Percentiles rank a stretch among this genome's conserved stretches.
phyloP scores from a whole-genome alignment of 2,113 vertebrate genomes.

The Casuarius casuarius region DNA sequence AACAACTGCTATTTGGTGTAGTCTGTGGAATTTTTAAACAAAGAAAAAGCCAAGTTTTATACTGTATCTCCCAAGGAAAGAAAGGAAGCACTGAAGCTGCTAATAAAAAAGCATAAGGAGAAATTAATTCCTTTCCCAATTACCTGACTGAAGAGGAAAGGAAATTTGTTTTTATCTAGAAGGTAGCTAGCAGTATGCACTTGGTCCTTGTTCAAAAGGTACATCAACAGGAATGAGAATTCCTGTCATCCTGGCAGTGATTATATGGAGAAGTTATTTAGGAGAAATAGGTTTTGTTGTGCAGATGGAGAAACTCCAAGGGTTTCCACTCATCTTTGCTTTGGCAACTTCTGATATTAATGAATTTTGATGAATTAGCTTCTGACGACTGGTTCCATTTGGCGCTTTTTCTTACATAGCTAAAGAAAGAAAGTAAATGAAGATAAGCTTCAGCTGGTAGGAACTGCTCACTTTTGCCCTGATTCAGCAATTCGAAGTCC shows the following conservation, averaged over 20 bases:
- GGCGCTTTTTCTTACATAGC: background rate
- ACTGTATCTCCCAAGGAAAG: rapidly evolving
- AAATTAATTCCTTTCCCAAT: background rate
- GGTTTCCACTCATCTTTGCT: background rate
- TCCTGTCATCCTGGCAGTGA: background rate
- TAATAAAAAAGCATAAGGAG: background rate
- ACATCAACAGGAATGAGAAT: background rate
- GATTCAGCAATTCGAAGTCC: background rate
- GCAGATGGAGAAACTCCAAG: background rate
- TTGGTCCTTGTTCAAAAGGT: background rate
- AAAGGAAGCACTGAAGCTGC: background rate
- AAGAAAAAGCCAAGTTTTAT: background rate
- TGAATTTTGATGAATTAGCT: background rate
- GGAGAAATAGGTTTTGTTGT: background rate
- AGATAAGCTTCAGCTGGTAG: background rate
- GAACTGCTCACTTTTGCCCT: background rate
- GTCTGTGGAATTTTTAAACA: background rate
- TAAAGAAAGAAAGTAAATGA: background rate
- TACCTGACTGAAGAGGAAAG: background rate
- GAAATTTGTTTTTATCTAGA: background rate
- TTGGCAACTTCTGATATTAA: background rate
- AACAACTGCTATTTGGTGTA: background rate
- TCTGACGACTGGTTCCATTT: background rate
- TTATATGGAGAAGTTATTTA: background rate
- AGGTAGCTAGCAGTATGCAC: background rate